Conservation (phyloP, 2,797 vertebrate species). For the Harpia harpyja region DNA sequence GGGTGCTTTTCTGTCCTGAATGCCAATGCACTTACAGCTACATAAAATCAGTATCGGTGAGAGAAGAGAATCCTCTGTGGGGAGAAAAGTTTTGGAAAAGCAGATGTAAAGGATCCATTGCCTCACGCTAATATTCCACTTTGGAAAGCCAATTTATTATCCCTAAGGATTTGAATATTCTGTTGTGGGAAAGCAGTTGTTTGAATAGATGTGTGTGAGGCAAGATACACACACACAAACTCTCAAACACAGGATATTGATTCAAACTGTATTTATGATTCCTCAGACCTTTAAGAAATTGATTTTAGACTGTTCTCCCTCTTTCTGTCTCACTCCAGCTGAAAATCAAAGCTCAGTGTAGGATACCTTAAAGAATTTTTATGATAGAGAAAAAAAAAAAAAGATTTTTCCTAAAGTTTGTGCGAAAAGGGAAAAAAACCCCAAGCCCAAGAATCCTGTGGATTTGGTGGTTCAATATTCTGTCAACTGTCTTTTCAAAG, state of each 20-base stretch:
- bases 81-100: neutral
- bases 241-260: slow-evolving; percentile 61
- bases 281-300: slow-evolving; percentile 69
- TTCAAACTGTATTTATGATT: slow-evolving; percentile 74
- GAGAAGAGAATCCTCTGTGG: neutral
- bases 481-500: neutral
- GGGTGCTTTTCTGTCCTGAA: neutral
- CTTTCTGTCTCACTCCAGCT: slow-evolving; percentile 48
- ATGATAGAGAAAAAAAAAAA: neutral
- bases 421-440: neutral
- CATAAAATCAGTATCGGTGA: neutral
- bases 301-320: slow-evolving; percentile 60
- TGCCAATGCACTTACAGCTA: neutral
- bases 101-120: neutral
- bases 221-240: neutral
- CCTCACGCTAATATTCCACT: neutral
- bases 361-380: slow-evolving; percentile 51
- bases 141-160: slow-evolving; percentile 55
- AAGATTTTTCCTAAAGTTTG: neutral
- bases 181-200: slow-evolving; percentile 62
- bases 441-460: neutral
- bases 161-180: slow-evolving; percentile 47
- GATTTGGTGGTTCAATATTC: slow-evolving; percentile 9
- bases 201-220: slow-evolving; percentile 47
- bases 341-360: slow-evolving; percentile 71